A percentile compares a stretch with the other conserved stretches of the same genome.
Evolutionary conservation across 2,888 invertebrate species (phyloP).

Genomic region (Alcis repandata): DNA sequence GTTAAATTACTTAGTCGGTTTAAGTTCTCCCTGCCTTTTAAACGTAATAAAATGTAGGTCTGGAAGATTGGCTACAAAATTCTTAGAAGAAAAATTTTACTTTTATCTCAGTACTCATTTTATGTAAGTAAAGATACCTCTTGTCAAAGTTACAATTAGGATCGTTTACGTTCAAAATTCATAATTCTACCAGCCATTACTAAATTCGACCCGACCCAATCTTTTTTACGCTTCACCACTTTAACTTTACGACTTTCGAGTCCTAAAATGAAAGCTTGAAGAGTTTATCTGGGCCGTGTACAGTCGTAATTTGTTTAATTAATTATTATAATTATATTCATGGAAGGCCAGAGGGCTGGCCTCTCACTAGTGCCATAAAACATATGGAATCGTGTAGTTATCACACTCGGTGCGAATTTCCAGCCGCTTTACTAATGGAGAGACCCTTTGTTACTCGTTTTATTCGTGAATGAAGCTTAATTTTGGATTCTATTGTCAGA

Average conservation of each 20-base stretch:
- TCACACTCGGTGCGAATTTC: slow-evolving; percentile 17
- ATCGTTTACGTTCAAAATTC: slow-evolving; percentile 7
- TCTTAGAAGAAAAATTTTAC: background rate
- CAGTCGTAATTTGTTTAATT: slow-evolving; percentile 31
- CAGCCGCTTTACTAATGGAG: slow-evolving; percentile 28
- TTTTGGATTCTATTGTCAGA: slow-evolving; percentile 21
- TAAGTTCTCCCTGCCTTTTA: background rate
- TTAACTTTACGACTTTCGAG: slow-evolving; percentile 23
- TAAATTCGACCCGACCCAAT: slow-evolving; percentile 26
- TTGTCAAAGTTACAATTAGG: background rate
- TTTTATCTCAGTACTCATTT: background rate
- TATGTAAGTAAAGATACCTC: background rate
- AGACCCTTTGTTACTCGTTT: slow-evolving; percentile 27
- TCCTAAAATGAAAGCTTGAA: slow-evolving; percentile 26
- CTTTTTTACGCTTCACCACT: slow-evolving; percentile 32
- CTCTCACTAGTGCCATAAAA: slow-evolving; percentile 19
- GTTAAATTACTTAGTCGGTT: slow-evolving; percentile 11
- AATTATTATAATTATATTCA: slow-evolving; percentile 37
- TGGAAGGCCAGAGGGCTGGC: slow-evolving; percentile 8
- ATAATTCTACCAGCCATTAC: slow-evolving; percentile 27
- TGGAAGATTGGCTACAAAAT: background rate
- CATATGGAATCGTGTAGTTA: slow-evolving; percentile 22
- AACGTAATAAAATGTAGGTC: background rate
- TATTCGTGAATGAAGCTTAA: slow-evolving; percentile 16
- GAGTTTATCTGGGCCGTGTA: slow-evolving; percentile 24